phyloP scores from a whole-genome alignment of 1,140 invertebrate species.

The Subanguina moxae region DNA sequence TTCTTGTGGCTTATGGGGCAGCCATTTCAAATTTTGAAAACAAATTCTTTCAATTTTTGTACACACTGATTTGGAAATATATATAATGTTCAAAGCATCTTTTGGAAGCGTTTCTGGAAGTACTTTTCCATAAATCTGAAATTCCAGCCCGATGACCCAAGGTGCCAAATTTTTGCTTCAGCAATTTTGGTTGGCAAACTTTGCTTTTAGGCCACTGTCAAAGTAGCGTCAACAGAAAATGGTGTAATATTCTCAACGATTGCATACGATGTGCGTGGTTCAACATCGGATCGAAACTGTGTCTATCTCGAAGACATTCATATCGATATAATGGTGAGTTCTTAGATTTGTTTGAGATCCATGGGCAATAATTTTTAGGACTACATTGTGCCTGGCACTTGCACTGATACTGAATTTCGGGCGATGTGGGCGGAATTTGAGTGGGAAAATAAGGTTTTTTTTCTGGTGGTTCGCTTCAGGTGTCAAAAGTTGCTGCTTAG shows the following conservation, averaged over 20 bases:
- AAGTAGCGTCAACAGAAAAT: slow-evolving; percentile 89
- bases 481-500: slow-evolving; percentile 58
- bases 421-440: slow-evolving; percentile 99
- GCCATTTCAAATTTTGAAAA: slow-evolving; percentile 71
- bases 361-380: slow-evolving; percentile 64
- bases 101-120: too few relatives aligned
- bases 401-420: slow-evolving; percentile 89
- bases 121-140: too few relatives aligned
- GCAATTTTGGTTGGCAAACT: slow-evolving; percentile 16
- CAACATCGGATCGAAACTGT: slow-evolving; percentile 86
- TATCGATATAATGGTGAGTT: slow-evolving; percentile 85
- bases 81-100: slow-evolving; percentile 24
- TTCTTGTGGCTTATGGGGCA: not conserved
- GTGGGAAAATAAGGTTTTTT: slow-evolving; percentile 98
- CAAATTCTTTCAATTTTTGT: slow-evolving; percentile 11
- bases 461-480: slow-evolving; percentile 10
- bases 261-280: slow-evolving; percentile 70
- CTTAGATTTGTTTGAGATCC: not conserved
- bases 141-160: too few relatives aligned
- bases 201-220: slow-evolving; percentile 54
- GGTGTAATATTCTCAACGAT: slow-evolving; percentile 99
- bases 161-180: not conserved
- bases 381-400: slow-evolving; percentile 94
- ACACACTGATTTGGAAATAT: slow-evolving; percentile 11
- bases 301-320: slow-evolving; percentile 98